Evolutionary conservation across 2,888 invertebrate genomes (phyloP).

Genomic region (Didymodactylos carnosus): DNA sequence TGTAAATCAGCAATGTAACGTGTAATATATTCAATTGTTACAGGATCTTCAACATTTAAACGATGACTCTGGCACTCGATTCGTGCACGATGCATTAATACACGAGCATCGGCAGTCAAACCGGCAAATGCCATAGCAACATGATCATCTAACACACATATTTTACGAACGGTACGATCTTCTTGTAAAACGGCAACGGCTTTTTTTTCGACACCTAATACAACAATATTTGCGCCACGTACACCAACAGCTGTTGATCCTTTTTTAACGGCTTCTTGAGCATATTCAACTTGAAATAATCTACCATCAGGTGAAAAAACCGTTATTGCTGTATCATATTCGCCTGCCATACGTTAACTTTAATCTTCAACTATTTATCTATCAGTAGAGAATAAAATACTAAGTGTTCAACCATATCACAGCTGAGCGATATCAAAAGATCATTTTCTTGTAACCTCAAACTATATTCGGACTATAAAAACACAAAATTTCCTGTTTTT

Average conservation of each 20-base stretch:
- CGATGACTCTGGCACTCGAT: conserved; percentile 97
- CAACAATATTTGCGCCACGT: conserved; percentile 76
- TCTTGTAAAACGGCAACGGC: conserved; percentile 95
- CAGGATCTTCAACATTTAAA: conserved; percentile 92
- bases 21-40: conserved; percentile 87
- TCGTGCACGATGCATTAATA: conserved; percentile 85
- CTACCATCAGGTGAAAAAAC: conserved; percentile 99
- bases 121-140: conserved; percentile 99
- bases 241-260: conserved; percentile 99
- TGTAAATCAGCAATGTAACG: conserved; percentile 47
- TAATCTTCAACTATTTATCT: too few species aligned
- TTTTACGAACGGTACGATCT: conserved; percentile 89
- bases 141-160: conserved; percentile 88
- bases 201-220: conserved; percentile 95
- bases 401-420: too few species aligned
- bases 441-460: too few species aligned
- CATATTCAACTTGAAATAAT: conserved; percentile 97
- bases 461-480: too few species aligned
- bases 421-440: too few species aligned
- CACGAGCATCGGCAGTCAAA: conserved; percentile 89
- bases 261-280: conserved; percentile 97
- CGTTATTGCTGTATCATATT: conserved; percentile 94
- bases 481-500: too few species aligned
- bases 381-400: too few species aligned
- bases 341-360: not conserved